Evolutionary conservation across 2,888 invertebrate genomes (phyloP).

Genomic region (Synergus japonicus): DNA sequence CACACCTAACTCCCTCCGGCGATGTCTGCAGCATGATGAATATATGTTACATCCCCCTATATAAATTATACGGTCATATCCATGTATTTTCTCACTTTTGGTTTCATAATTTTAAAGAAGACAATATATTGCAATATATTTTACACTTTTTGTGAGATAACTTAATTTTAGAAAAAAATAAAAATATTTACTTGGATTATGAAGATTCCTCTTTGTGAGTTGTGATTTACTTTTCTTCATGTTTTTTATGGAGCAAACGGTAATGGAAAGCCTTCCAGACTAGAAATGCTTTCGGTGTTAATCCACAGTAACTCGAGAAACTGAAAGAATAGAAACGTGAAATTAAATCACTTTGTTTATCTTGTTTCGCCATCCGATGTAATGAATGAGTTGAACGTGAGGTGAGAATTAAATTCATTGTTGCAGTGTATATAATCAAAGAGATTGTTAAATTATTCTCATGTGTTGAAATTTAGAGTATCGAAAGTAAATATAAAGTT

Average conservation of each 20-base stretch:
- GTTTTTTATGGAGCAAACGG: background rate
- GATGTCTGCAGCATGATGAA: no score
- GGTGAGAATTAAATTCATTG: constrained; percentile 24
- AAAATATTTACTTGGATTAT: background rate
- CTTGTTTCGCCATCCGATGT: constrained; percentile 35
- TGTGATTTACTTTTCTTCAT: background rate
- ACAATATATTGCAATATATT: no score
- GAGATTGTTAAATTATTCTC: constrained; percentile 12
- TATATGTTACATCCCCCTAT: no score
- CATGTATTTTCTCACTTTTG: no score
- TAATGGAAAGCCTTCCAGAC: background rate
- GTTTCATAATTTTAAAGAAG: no score
- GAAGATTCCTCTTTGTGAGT: background rate
- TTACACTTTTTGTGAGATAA: background rate
- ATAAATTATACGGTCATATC: no score
- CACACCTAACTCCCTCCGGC: no score
- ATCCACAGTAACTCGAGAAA: constrained; percentile 13
- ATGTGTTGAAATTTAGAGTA: background rate
- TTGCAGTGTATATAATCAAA: constrained; percentile 32
- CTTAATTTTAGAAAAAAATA: background rate
- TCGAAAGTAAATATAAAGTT: background rate
- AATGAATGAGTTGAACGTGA: constrained; percentile 28
- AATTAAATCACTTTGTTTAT: constrained; percentile 37
- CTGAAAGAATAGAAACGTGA: constrained; percentile 34
- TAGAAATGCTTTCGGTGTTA: constrained; percentile 13